Conservation (phyloP, 2,797 vertebrate species). For the Myotis daubentonii region DNA sequence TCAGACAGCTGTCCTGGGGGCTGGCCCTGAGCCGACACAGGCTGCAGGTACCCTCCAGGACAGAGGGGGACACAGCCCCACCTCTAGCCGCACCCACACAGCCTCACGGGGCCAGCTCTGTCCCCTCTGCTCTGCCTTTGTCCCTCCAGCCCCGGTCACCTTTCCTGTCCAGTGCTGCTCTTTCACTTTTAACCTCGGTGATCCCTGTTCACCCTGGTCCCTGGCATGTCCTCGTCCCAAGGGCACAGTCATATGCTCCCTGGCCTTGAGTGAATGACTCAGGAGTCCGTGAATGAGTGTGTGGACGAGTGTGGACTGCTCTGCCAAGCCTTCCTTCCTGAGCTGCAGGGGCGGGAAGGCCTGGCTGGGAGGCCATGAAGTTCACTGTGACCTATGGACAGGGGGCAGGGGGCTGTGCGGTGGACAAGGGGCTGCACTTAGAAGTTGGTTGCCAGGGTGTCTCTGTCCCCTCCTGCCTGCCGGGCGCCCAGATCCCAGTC, state of each 20-base stretch:
- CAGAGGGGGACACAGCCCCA: too few species aligned
- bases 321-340: background rate
- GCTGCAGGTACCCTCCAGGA: background rate
- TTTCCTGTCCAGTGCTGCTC: background rate
- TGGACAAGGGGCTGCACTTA: background rate
- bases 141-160: background rate
- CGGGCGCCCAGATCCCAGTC: background rate
- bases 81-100: accelerated
- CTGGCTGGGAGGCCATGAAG: background rate
- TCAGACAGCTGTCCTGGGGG: background rate
- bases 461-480: background rate
- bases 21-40: background rate
- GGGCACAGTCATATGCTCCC: background rate
- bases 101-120: accelerated
- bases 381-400: background rate
- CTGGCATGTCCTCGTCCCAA: background rate
- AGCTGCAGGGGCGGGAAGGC: background rate
- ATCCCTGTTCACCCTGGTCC: too few species aligned
- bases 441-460: background rate
- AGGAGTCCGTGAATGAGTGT: accelerated
- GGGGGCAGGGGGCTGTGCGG: background rate
- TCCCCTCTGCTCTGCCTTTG: background rate
- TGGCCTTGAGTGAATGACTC: too few species aligned
- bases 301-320: accelerated
- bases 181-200: accelerated